phyloP scores from a whole-genome alignment of 2,888 invertebrate genomes.

The Eueremaeus valkanovi region DNA sequence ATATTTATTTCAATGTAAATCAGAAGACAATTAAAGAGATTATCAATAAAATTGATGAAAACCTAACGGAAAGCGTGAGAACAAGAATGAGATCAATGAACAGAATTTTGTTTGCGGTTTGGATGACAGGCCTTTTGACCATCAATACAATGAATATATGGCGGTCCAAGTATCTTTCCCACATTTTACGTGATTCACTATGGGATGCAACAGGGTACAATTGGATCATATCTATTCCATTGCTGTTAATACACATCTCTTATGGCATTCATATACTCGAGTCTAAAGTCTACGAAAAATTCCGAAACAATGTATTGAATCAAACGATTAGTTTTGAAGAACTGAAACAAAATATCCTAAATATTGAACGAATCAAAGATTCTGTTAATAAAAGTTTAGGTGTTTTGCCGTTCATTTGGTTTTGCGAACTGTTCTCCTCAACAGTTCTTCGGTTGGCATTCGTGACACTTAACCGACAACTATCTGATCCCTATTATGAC shows the following conservation, averaged over 20 bases:
- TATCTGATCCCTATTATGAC: neutral
- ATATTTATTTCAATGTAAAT: neutral
- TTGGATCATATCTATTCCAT: neutral
- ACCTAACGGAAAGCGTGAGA: neutral
- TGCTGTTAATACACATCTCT: neutral
- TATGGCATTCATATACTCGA: neutral
- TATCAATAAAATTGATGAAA: neutral
- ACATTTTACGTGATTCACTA: no score
- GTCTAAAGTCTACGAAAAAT: no score
- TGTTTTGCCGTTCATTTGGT: neutral
- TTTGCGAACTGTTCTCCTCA: neutral
- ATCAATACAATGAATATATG: no score
- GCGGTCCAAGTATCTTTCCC: no score
- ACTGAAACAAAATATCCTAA: no score
- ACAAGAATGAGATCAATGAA: neutral
- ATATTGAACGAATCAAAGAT: neutral
- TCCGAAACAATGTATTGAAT: no score
- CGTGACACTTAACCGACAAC: neutral
- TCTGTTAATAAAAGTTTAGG: neutral
- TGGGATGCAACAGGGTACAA: neutral
- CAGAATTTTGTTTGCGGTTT: neutral
- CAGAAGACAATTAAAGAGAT: neutral
- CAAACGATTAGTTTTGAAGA: no score
- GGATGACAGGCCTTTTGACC: no score
- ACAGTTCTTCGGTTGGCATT: neutral